Evolutionary conservation across 2,113 vertebrate species (phyloP).

Genomic region (Vicugna pacos): DNA sequence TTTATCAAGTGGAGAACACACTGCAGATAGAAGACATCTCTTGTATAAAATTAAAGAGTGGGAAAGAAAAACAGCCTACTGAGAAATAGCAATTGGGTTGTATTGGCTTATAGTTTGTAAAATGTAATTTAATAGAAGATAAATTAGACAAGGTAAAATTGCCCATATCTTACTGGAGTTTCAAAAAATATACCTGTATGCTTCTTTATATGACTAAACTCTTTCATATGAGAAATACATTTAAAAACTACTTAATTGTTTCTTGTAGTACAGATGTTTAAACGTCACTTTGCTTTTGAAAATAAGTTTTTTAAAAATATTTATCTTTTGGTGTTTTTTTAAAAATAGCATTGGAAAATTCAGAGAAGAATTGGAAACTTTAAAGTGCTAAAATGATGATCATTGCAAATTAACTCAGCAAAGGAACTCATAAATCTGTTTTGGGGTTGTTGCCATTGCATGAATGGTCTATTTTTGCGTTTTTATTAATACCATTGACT

Average conservation of each 20-base stretch:
- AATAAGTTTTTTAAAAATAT: background rate
- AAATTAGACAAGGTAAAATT: background rate
- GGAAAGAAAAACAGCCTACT: background rate
- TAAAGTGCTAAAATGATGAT: conserved; percentile 68
- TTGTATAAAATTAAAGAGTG: background rate
- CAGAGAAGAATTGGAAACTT: conserved; percentile 20
- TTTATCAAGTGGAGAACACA: background rate
- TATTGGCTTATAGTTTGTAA: background rate
- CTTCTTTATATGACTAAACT: background rate
- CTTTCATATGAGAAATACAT: background rate
- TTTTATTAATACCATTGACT: conserved; percentile 89
- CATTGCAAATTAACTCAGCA: conserved; percentile 67
- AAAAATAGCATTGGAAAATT: background rate
- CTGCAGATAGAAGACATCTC: background rate
- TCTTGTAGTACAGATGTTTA: background rate
- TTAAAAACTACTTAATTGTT: background rate
- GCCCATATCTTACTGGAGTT: background rate
- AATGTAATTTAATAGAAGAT: background rate
- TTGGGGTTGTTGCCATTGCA: conserved; percentile 69
- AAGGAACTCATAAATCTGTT: conserved; percentile 78
- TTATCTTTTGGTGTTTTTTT: background rate
- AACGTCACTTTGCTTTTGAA: background rate
- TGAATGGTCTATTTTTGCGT: conserved; percentile 81
- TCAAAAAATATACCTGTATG: background rate
- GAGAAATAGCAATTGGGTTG: background rate